These are phyloP conservation scores for Labroides dimidiatus DNA, from an alignment of 2,797 vertebrate species.

Conservation along the genomic window DNA sequence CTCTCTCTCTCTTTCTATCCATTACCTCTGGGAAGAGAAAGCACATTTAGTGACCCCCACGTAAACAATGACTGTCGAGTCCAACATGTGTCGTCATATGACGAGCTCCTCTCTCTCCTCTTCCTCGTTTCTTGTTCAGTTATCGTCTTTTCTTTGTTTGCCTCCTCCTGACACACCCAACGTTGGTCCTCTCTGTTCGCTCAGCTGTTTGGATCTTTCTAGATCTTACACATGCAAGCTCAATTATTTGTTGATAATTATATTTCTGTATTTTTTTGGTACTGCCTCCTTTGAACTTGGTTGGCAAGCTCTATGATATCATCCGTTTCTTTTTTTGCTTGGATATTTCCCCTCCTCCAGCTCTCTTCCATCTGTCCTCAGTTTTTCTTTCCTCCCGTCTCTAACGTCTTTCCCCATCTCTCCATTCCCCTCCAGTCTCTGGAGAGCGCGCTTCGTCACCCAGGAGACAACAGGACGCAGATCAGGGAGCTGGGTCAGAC, in stretches of 20 bases:
- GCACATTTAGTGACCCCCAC: slow-evolving; percentile 60
- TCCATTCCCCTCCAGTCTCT: slow-evolving; percentile 76
- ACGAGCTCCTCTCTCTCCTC: neutral
- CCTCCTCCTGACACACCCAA: slow-evolving; percentile 42
- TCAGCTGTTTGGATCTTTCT: slow-evolving; percentile 27
- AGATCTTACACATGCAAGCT: neutral
- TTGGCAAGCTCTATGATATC: too few relatives aligned
- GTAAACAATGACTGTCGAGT: slow-evolving; percentile 56
- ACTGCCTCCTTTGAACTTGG: too few relatives aligned
- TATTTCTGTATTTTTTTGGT: too few relatives aligned
- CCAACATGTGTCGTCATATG: slow-evolving; percentile 18
- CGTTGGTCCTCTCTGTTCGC: slow-evolving; percentile 34
- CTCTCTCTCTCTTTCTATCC: slow-evolving; percentile 17
- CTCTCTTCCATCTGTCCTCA: neutral
- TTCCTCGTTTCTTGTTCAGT: slow-evolving; percentile 39
- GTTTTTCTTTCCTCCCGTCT: slow-evolving; percentile 2
- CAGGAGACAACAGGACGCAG: slow-evolving; percentile 97
- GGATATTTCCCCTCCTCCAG: neutral
- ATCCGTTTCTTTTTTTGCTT: neutral
- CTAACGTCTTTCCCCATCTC: slow-evolving; percentile 23
- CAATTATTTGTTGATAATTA: slow-evolving; percentile 5
- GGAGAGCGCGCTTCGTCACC: slow-evolving; percentile 93
- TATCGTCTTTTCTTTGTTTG: slow-evolving; percentile 23
- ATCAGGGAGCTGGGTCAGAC: slow-evolving; percentile 98
- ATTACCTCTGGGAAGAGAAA: slow-evolving; percentile 62